These are phyloP conservation scores for Amphipyra tragopoginis DNA, from an alignment of 2,888 invertebrate species.

Conservation along the genomic window DNA sequence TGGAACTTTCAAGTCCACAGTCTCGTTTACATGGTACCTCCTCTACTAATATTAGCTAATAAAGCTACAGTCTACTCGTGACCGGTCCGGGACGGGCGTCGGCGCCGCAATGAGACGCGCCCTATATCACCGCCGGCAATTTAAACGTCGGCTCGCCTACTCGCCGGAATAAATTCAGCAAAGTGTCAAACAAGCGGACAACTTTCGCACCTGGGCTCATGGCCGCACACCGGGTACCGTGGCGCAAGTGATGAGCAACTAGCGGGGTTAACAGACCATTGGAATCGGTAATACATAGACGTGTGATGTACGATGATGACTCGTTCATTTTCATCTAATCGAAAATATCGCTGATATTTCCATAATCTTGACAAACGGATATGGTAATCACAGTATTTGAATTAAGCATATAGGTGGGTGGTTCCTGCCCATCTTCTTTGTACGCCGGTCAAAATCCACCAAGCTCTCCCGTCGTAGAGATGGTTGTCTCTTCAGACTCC, in stretches of 20 bases:
- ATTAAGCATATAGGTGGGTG: too few relatives aligned
- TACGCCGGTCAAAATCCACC: too few relatives aligned
- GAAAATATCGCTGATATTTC: too few relatives aligned
- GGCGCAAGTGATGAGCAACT: constrained; percentile 20
- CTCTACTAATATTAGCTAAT: constrained; percentile 14
- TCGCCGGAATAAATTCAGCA: constrained; percentile 76
- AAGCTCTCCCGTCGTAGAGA: too few relatives aligned
- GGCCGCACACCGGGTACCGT: constrained; percentile 35
- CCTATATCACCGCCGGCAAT: constrained; percentile 65
- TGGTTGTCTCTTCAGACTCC: too few relatives aligned
- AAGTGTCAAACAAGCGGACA: constrained; percentile 82
- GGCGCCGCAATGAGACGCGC: constrained; percentile 48
- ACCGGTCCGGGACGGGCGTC: constrained; percentile 7
- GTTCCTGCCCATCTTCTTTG: too few relatives aligned
- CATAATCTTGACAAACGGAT: too few relatives aligned
- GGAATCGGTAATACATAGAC: too few relatives aligned
- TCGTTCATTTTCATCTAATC: too few relatives aligned
- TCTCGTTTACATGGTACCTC: not conserved
- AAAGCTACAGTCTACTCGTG: constrained; percentile 6
- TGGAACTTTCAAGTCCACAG: too few relatives aligned
- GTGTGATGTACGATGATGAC: too few relatives aligned
- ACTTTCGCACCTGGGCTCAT: constrained; percentile 78
- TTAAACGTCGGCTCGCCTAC: constrained; percentile 69
- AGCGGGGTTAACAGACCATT: constrained; percentile 7
- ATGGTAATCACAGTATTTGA: too few relatives aligned